Evolutionary conservation across 2,797 vertebrate genomes (phyloP).

Genomic region (Tokudaia tokunoshimensis): DNA sequence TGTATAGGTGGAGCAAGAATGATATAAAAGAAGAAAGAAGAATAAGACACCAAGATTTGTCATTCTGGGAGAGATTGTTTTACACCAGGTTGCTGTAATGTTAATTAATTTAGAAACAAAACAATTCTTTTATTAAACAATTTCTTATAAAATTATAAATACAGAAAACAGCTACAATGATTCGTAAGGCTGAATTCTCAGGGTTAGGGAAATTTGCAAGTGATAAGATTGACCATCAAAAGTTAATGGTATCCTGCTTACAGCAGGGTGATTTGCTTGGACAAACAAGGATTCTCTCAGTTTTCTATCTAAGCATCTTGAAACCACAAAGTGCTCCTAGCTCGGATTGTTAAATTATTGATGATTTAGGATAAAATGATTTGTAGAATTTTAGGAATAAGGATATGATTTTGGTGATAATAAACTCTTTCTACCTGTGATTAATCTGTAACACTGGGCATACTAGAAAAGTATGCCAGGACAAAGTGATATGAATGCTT

Average conservation of each 20-base stretch:
- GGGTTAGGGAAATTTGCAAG: not conserved
- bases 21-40: not conserved
- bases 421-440: not conserved
- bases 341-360: not conserved
- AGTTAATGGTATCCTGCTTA: not conserved
- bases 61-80: not conserved
- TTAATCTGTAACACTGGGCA: not conserved
- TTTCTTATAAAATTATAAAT: not conserved
- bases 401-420: not conserved
- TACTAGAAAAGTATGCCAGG: not conserved
- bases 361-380: not conserved
- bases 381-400: not conserved
- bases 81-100: not conserved
- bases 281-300: not conserved
- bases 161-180: not conserved
- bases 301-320: not conserved
- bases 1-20: not conserved
- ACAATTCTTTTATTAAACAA: not conserved
- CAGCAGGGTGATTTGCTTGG: not conserved
- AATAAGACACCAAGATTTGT: not conserved
- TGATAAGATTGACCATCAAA: not conserved
- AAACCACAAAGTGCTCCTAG: not conserved
- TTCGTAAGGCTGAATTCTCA: not conserved
- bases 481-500: not conserved
- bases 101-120: not conserved